A percentile compares a stretch with the other conserved stretches of the same genome.
Conservation (phyloP, 2,113 vertebrate genomes). For the Merops nubicus region DNA sequence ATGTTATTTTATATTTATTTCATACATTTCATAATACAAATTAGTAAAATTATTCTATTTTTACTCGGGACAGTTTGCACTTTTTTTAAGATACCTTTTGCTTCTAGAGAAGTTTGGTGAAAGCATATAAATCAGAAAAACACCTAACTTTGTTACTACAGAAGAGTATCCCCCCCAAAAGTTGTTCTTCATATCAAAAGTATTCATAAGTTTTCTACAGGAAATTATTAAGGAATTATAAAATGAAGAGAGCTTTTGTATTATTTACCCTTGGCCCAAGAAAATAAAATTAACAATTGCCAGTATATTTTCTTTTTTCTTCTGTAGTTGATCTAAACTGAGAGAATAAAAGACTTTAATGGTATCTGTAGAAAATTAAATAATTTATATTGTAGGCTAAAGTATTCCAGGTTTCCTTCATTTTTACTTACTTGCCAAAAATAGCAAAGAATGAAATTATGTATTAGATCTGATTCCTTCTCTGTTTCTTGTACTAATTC, state of each 20-base stretch:
- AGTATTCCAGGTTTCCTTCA: background rate
- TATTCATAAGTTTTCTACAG: background rate
- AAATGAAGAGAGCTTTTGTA: background rate
- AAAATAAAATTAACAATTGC: background rate
- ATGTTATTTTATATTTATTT: slow-evolving; percentile 13
- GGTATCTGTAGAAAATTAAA: background rate
- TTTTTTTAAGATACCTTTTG: background rate
- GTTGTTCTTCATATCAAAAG: background rate
- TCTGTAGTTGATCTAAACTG: background rate
- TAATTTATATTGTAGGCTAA: background rate
- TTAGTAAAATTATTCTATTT: background rate
- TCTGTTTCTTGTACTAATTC: background rate
- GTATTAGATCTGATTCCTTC: background rate
- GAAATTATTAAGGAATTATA: background rate
- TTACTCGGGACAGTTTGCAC: background rate
- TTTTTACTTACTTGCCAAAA: background rate
- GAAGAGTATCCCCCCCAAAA: background rate
- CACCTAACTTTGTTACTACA: background rate
- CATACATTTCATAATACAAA: background rate
- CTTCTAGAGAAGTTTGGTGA: background rate
- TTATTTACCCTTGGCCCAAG: background rate
- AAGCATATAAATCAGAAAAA: background rate
- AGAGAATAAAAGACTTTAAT: background rate
- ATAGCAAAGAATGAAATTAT: background rate
- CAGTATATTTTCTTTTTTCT: background rate